A percentile compares a stretch with the other conserved stretches of the same genome.
Evolutionary conservation across 2,113 vertebrate species (phyloP).

Genomic region (Crotophaga sulcirostris): DNA sequence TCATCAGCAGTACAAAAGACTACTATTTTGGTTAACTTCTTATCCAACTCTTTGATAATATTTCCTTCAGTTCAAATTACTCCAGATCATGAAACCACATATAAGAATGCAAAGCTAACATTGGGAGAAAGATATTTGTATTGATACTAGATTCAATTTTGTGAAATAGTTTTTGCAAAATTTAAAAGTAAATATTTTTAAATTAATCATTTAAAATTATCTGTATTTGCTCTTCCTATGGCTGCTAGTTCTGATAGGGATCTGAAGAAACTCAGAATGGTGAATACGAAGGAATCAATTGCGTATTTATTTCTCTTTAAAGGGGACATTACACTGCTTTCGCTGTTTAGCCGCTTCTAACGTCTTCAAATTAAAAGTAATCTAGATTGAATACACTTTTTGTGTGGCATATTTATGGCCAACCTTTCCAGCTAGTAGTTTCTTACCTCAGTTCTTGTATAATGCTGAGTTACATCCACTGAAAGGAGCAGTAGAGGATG

Average conservation of each 20-base stretch:
- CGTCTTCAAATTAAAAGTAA: background rate
- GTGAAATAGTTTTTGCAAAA: background rate
- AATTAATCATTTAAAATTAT: background rate
- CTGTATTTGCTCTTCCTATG: background rate
- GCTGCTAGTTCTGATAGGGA: background rate
- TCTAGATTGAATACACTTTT: background rate
- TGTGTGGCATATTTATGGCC: background rate
- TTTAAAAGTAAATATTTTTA: background rate
- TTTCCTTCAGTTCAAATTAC: background rate
- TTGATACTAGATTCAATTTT: background rate
- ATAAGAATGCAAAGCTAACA: background rate
- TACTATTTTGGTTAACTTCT: background rate
- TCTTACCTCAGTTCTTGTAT: background rate
- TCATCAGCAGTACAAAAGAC: background rate
- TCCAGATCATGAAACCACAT: background rate
- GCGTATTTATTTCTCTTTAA: background rate
- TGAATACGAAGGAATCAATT: background rate
- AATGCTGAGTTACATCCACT: background rate
- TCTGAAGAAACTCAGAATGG: background rate
- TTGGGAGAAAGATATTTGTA: background rate
- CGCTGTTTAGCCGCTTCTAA: background rate
- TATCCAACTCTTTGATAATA: background rate
- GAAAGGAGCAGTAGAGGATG: background rate
- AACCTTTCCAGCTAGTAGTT: background rate
- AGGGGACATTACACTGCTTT: accelerated